Percentiles rank a stretch among this genome's conserved stretches.
Conservation (phyloP, 2,113 vertebrate species). For the Hystrix cristata region DNA sequence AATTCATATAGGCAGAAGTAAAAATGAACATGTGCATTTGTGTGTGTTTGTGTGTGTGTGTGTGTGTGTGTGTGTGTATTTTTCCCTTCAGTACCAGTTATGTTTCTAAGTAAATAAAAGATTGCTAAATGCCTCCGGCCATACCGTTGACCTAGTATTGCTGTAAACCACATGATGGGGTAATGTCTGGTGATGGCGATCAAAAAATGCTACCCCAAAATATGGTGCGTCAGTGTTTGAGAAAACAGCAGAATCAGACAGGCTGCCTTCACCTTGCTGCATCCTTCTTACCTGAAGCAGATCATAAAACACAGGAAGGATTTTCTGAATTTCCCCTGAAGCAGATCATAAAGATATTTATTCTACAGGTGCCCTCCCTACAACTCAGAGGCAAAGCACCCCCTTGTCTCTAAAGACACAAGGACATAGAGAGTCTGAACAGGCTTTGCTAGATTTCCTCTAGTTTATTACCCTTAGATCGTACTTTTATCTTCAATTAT, state of each 20-base stretch:
- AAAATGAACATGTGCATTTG: not conserved
- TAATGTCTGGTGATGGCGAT: not conserved
- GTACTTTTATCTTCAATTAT: not conserved
- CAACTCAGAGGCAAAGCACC: not conserved
- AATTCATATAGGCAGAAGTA: not conserved
- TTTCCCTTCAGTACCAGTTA: not conserved
- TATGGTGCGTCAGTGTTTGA: not conserved
- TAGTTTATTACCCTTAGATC: not conserved
- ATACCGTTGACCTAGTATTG: not conserved
- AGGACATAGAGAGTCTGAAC: not conserved
- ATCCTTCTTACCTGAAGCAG: not conserved
- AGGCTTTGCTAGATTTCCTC: not conserved
- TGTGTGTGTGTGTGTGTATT: not conserved
- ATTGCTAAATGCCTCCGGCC: not conserved
- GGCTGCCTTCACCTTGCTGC: not conserved
- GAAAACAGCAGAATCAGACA: not conserved
- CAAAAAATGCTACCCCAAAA: not conserved
- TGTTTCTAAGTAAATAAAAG: conserved; percentile 20
- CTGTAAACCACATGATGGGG: not conserved
- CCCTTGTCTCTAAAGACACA: not conserved
- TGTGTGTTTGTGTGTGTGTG: not conserved
- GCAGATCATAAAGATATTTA: not conserved
- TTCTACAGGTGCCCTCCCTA: not conserved
- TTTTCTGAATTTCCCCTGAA: not conserved
- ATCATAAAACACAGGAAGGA: not conserved